These are phyloP conservation scores for Perognathus longimembris DNA, from an alignment of 2,113 vertebrate species.

Conservation along the genomic window DNA sequence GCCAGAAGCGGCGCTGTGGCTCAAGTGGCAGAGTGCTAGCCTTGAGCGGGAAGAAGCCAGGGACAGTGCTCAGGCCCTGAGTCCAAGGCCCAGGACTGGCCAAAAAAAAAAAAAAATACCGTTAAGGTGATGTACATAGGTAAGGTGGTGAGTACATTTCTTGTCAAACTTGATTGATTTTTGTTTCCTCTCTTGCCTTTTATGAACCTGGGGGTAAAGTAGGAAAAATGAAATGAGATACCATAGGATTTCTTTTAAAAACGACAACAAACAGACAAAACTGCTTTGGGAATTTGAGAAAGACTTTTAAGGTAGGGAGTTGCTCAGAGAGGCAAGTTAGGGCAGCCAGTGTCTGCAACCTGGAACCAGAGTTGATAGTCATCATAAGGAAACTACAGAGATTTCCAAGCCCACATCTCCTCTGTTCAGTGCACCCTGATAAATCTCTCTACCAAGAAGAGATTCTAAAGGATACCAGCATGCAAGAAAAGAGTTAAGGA, in stretches of 20 bases:
- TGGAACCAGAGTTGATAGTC: constrained; percentile 27
- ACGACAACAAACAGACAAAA: no score
- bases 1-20: no score
- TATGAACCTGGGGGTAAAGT: background rate
- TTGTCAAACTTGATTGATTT: no score
- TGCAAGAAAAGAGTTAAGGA: no score
- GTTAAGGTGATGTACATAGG: no score
- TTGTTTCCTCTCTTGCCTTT: constrained; percentile 52
- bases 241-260: constrained; percentile 27
- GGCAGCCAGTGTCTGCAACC: background rate
- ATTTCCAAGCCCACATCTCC: constrained; percentile 39
- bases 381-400: background rate
- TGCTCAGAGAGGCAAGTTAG: constrained; percentile 52
- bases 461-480: constrained; percentile 14
- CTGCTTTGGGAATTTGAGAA: constrained; percentile 52
- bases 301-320: constrained; percentile 12
- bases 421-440: constrained; percentile 33
- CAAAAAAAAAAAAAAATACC: no score
- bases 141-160: no score
- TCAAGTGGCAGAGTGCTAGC: no score
- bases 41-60: no score
- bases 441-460: constrained; percentile 11
- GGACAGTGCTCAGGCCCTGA: no score
- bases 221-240: constrained; percentile 43
- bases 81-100: no score